Evolutionary conservation across 1,140 invertebrate species (phyloP), one percentile per base, ranked within the genome.

Genomic region (Nomia melanderi): DNA sequence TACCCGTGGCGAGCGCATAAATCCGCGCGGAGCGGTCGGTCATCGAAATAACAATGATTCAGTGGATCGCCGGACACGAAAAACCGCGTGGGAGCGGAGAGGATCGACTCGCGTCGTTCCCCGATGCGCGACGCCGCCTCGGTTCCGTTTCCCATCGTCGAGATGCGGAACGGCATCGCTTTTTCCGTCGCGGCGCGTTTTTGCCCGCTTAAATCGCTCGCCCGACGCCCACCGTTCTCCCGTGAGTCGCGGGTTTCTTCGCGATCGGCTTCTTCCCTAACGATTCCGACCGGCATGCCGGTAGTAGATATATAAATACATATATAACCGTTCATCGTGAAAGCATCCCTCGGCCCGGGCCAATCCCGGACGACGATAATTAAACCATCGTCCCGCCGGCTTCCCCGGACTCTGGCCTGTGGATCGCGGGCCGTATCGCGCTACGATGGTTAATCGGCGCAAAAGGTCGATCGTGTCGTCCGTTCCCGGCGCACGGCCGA

Each of bases 291-390:
- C 79, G 83, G 47, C 86, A 87, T 87, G 83, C 84, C 87, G 82
- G 72, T 78, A 84, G 85, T 85, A 83, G 82, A 88, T 89, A 84
- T 76, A 84, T 72, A 90, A 90, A n/a, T n/a, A n/a, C n/a, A n/a
- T n/a, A n/a, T n/a, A n/a, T n/a, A n/a, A 85, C 72, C 80, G 64
- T 27, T 44, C 47, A 5, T 33, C 75, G 78, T 71, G 72, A 73
- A 50, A 50, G 27, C 54, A 36, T 59, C 62, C 36, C 62, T 8
- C 33, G 14, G 1, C 14, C 57, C 71, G 44, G 44, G 44, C 44
- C 44, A 47, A 47, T 47, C 20, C 44, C 44, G 47, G 47, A n/a
- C 47, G 5, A 50, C 23, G 50, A 53, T 53, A 53, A 53, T 53
- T 53, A 53, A 53, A 57, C 27, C 54, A 57, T 57, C 54, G 23